phyloP scores from a whole-genome alignment of 2,888 invertebrate species.

The Atrina japonica region DNA sequence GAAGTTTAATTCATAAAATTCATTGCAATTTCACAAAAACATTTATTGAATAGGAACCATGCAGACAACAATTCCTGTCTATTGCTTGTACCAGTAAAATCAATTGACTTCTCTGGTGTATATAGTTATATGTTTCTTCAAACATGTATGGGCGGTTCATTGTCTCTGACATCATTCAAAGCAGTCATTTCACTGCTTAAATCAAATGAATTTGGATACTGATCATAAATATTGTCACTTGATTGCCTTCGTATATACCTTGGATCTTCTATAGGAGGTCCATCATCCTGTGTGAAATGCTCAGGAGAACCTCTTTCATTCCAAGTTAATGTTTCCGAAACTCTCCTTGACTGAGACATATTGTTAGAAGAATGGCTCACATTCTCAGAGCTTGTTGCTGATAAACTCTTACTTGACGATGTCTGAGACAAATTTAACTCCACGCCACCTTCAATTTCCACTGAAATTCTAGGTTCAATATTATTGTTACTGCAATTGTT shows the following conservation, averaged over 20 bases:
- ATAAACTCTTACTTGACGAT: conserved; percentile 24
- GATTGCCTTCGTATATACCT: neutral
- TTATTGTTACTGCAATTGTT: conserved; percentile 7
- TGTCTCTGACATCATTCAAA: no score
- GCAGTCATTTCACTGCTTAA: no score
- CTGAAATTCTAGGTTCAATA: neutral
- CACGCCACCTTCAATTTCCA: no score
- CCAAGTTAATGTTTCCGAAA: conserved; percentile 32
- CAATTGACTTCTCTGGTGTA: no score
- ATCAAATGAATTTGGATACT: no score
- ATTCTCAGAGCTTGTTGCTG: conserved; percentile 14
- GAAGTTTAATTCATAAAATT: no score
- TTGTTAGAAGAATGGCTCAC: neutral
- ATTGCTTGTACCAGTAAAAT: no score
- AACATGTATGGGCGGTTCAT: no score
- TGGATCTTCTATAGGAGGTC: conserved; percentile 23
- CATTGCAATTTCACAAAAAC: no score
- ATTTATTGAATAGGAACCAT: no score
- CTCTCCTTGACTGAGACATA: conserved; percentile 5
- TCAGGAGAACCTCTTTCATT: conserved; percentile 45
- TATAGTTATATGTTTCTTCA: no score
- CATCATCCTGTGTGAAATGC: conserved; percentile 8
- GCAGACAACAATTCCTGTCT: no score
- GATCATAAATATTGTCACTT: conserved; percentile 13
- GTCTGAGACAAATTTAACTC: conserved; percentile 1